Evolutionary conservation across 2,113 vertebrate genomes (phyloP), one percentile per base, ranked within the genome.

Genomic region (Vicugna pacos): DNA sequence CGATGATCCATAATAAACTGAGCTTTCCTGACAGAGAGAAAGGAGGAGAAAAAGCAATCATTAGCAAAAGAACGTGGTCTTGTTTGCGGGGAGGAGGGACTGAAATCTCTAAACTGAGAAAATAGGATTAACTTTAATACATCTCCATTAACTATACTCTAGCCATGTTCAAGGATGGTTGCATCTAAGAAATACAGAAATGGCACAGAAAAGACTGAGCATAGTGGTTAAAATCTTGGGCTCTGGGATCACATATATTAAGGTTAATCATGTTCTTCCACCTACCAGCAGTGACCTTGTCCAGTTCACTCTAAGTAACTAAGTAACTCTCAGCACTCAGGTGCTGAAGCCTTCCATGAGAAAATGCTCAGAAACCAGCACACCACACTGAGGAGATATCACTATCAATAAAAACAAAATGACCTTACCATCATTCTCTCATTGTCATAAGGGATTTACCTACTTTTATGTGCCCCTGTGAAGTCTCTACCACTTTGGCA

Each of bases 51-150:
- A 91, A 62, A 42, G 42, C 56, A 98, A 91, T 48, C 69, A 98
- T 98, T 98, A 97, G 94, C 95, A 94, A 48, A 94, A 90, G 94
- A 95, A 94, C 20, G 96, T 90, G 89, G 87, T 81, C 79, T 50
- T 50, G 30, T 95, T 97, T 94, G 38, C 14, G 54, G 46, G n/a
- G 11, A 52, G 16, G 10, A 72, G 10, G 72, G 89, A 97, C 93
- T 93, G 95, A 98, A 98, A 96, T 97, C 91, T 56, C 91, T 82
- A 97, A 84, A 89, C 94, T 54, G 73, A 97, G 93, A 83, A 96
- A 87, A 73, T 67, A 94, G 54, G 65, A 98, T 97, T 98, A 97
- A 96, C 85, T 95, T 95, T 95, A 96, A 97, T 91, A 87, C 65
- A 95, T 95, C 95, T 90, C 62, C 0, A 12, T 28, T 97, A 97